phyloP scores from a whole-genome alignment of 2,797 vertebrate species.

The Huso huso region DNA sequence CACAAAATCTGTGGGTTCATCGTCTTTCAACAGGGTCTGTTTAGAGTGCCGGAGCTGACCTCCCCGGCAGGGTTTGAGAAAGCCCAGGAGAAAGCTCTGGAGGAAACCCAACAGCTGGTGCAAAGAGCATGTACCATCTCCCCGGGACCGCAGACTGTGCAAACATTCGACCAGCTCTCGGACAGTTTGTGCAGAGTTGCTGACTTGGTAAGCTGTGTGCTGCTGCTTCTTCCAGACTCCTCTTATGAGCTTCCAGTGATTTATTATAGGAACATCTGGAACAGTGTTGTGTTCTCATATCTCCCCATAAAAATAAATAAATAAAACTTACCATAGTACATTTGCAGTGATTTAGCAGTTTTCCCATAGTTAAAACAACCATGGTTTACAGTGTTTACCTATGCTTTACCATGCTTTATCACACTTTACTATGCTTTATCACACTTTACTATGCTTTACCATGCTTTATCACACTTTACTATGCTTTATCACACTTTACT shows the following conservation, averaged over 20 bases:
- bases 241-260: too few species aligned
- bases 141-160: constrained; percentile 69
- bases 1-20: too few species aligned
- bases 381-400: too few species aligned
- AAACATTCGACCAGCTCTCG: constrained; percentile 84
- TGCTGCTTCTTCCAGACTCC: too few species aligned
- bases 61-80: constrained; percentile 78
- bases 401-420: too few species aligned
- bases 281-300: background rate
- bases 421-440: too few species aligned
- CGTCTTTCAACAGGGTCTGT: constrained; percentile 70
- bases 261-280: too few species aligned
- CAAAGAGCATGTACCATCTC: constrained; percentile 53
- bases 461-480: too few species aligned
- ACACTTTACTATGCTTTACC: too few species aligned
- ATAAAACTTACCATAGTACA: background rate
- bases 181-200: constrained; percentile 88
- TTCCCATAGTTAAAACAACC: too few species aligned
- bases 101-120: constrained; percentile 65
- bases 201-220: constrained; percentile 70
- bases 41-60: constrained; percentile 82
- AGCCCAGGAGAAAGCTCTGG: constrained; percentile 69
- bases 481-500: too few species aligned
- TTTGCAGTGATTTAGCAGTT: background rate
- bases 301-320: background rate